Evolutionary conservation across 2,797 vertebrate species (phyloP), one percentile per base, ranked within the genome.

Genomic region (Micromesistius poutassou): DNA sequence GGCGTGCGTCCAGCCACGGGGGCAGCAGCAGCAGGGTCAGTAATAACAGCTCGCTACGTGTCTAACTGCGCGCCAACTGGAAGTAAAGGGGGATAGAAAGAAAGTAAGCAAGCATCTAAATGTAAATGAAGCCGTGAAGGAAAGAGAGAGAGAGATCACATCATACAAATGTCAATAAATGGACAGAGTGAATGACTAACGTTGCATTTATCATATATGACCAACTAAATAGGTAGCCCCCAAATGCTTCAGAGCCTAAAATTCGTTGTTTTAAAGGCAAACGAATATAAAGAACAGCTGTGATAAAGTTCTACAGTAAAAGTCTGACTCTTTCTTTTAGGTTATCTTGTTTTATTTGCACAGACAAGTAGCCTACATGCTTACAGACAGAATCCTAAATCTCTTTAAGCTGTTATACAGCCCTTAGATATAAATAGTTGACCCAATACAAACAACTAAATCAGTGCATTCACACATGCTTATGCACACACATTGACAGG

Each of bases 1-100:
- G 73, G 76, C 78, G 76, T 78, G 73, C 78, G 78, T 86, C 77
- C 86, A 86, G 89, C 14, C 30, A 30, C 16, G 16, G 30, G 71
- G 71, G 30, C n/a, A 66, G 62, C 22, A 35, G 50, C 50, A 68
- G 62, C 62, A 25, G 62, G 62, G 62, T 68, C 55, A 7, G 14
- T 8, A 62, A 62, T 62, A n/a, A n/a, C 22, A 6, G 55, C 55
- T 62, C 19, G 46, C 85, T 82, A 74, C 81, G 80, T 82, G 87
- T 82, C 82, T 13, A 70, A 2, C 0, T 68, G 31, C 35, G 71
- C 75, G 38, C 68, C 42, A 36, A 22, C 70, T 30, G 73, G 33
- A 50, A 35, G 30, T 22, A 50, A 22, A 33, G 28, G 3, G 46
- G 33, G 5, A 30, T 16, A 33, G 40, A 74, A 19, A 55, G 42